Evolutionary conservation across 1,140 invertebrate species (phyloP).

Genomic region (Propsilocerus akamusi): DNA sequence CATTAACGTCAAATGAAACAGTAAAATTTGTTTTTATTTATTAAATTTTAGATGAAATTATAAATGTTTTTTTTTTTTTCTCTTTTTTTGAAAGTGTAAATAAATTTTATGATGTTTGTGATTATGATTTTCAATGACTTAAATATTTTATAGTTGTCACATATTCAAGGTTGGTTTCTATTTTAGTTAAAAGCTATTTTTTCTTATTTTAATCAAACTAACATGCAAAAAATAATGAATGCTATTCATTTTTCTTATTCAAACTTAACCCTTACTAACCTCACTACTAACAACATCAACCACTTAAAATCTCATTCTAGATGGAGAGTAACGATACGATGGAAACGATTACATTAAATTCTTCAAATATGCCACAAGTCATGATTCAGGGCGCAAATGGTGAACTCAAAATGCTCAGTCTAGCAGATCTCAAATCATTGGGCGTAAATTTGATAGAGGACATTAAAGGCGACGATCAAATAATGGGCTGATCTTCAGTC

Average conservation of each 20-base stretch:
- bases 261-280: not conserved
- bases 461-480: not conserved
- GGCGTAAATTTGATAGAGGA: not conserved
- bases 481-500: slow-evolving; percentile 1
- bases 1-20: too few species aligned
- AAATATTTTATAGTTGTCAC: too few species aligned
- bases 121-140: too few species aligned
- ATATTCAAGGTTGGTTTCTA: too few species aligned
- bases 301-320: not conserved
- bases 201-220: too few species aligned
- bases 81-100: too few species aligned
- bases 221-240: too few species aligned
- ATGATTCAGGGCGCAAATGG: not conserved
- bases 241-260: not conserved
- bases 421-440: not conserved
- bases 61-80: too few species aligned
- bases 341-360: not conserved
- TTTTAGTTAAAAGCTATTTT: too few species aligned
- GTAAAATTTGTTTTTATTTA: too few species aligned
- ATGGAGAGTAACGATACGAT: not conserved
- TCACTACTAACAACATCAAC: not conserved
- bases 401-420: not conserved
- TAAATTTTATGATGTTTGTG: too few species aligned
- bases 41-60: too few species aligned
- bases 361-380: not conserved